phyloP scores from a whole-genome alignment of 2,888 invertebrate genomes.

The Callyntrura sp. region DNA sequence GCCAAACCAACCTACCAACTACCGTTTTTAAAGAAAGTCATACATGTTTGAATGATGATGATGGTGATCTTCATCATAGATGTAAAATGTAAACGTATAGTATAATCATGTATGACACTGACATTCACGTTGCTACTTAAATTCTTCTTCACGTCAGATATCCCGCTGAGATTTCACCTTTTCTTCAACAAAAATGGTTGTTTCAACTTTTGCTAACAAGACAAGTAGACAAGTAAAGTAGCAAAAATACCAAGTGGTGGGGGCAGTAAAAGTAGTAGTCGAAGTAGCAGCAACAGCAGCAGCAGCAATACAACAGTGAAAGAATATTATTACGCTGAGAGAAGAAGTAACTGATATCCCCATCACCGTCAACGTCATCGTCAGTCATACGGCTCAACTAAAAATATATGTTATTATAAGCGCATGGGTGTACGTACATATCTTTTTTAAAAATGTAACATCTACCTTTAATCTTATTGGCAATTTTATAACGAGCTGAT shows the following conservation, averaged over 20 bases:
- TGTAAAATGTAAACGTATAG: slow-evolving; percentile 17
- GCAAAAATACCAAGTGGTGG: background rate
- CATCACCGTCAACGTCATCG: background rate
- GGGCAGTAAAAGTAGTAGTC: slow-evolving; percentile 42
- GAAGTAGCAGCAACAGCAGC: too few species aligned
- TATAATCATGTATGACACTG: slow-evolving; percentile 66
- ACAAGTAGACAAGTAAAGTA: slow-evolving; percentile 41
- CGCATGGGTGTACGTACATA: too few species aligned
- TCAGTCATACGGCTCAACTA: background rate
- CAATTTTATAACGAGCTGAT: slow-evolving; percentile 30
- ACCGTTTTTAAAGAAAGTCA: too few species aligned
- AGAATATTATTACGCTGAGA: too few species aligned
- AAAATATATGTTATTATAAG: too few species aligned
- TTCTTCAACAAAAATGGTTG: slow-evolving; percentile 41
- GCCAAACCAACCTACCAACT: slow-evolving; percentile 3
- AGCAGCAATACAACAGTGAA: too few species aligned
- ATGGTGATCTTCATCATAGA: background rate
- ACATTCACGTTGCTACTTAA: slow-evolving; percentile 58
- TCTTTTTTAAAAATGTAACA: background rate
- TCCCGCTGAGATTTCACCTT: slow-evolving; percentile 75
- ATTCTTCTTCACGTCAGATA: slow-evolving; percentile 59
- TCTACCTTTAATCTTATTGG: slow-evolving; percentile 19
- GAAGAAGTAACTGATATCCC: slow-evolving; percentile 16
- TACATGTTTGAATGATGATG: slow-evolving; percentile 29
- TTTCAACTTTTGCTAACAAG: slow-evolving; percentile 61